Conservation (phyloP, 2,888 invertebrate genomes). For the Agrenia bidenticulata region DNA sequence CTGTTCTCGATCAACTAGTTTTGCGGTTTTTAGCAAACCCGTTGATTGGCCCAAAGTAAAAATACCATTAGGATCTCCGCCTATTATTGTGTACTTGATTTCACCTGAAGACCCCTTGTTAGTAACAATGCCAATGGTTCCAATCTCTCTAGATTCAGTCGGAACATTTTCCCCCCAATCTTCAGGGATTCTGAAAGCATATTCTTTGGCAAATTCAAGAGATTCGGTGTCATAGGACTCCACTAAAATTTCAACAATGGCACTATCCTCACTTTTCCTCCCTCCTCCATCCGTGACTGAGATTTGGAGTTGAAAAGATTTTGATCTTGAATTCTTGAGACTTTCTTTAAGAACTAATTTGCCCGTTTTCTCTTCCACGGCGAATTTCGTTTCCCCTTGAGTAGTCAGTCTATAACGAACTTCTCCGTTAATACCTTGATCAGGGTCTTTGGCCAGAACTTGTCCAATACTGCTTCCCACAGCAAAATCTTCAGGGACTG, state of each 20-base stretch:
- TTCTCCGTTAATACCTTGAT: slow-evolving; percentile 84
- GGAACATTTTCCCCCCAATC: slow-evolving; percentile 67
- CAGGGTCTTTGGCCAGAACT: slow-evolving; percentile 80
- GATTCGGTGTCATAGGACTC: slow-evolving; percentile 56
- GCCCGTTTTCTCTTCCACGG: slow-evolving; percentile 75
- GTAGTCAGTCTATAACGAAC: slow-evolving; percentile 75
- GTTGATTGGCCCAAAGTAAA: slow-evolving; percentile 78
- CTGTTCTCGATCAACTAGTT: slow-evolving; percentile 80
- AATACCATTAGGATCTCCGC: slow-evolving; percentile 73
- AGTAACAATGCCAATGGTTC: slow-evolving; percentile 30
- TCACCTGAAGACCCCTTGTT: slow-evolving; percentile 38
- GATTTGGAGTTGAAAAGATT: slow-evolving; percentile 72
- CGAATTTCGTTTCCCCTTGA: slow-evolving; percentile 73
- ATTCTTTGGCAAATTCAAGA: slow-evolving; percentile 74
- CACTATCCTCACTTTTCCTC: slow-evolving; percentile 70
- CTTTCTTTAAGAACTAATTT: slow-evolving; percentile 69
- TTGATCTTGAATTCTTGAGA: slow-evolving; percentile 64
- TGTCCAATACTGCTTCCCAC: slow-evolving; percentile 68
- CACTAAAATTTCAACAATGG: slow-evolving; percentile 76
- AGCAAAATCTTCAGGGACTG: slow-evolving; percentile 67
- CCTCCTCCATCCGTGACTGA: slow-evolving; percentile 81
- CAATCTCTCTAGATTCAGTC: slow-evolving; percentile 59
- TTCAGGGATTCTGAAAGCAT: slow-evolving; percentile 79
- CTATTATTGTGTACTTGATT: slow-evolving; percentile 73
- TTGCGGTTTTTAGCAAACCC: slow-evolving; percentile 75